Conservation (phyloP, 2,797 vertebrate genomes). For the Mionectes olivaceus region DNA sequence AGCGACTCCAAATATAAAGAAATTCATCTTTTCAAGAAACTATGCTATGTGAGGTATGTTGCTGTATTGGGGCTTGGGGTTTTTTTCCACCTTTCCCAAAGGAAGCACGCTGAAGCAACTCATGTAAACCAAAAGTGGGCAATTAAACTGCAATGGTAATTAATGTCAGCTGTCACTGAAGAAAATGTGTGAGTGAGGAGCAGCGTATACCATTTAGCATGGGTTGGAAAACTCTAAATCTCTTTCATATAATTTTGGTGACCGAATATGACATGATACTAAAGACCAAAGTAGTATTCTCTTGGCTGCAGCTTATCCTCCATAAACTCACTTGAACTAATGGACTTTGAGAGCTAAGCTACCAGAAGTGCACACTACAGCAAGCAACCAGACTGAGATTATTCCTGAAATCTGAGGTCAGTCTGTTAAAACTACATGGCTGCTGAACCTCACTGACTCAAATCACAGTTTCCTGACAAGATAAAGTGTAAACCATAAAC, state of each 20-base stretch:
- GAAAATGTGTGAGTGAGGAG: neutral
- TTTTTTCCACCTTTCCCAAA: neutral
- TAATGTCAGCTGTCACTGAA: neutral
- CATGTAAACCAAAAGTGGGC: neutral
- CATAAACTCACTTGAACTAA: neutral
- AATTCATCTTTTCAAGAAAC: neutral
- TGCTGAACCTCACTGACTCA: neutral
- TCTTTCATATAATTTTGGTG: neutral
- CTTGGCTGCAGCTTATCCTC: neutral
- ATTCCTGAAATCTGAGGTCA: neutral
- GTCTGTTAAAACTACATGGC: neutral
- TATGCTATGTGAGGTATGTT: neutral
- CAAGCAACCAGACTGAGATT: neutral
- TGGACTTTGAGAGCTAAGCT: neutral
- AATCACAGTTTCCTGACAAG: neutral
- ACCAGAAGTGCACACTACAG: neutral
- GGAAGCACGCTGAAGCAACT: neutral
- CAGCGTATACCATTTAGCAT: neutral
- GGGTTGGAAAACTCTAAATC: neutral
- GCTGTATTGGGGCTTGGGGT: neutral
- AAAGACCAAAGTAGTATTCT: neutral
- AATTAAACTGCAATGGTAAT: neutral
- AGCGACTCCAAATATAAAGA: neutral
- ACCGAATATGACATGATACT: neutral
- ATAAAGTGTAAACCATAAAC: neutral